Evolutionary conservation across 1,140 invertebrate species (phyloP).

Genomic region (Aphelenchoides fujianensis): DNA sequence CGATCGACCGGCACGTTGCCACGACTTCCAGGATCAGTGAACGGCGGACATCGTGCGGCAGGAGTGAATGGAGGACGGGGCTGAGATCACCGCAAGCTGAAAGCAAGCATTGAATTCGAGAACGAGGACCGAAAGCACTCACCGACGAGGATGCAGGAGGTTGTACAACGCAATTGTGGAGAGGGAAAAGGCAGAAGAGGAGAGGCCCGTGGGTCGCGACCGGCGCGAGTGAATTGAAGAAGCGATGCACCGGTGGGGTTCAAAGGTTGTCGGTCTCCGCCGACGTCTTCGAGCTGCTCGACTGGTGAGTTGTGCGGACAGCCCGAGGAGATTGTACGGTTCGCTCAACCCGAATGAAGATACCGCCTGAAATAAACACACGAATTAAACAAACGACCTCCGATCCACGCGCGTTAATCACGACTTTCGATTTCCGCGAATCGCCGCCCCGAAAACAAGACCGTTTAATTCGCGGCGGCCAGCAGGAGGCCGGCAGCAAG

Average conservation of each 20-base stretch:
- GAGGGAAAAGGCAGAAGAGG: background rate
- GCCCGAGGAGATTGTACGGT: background rate
- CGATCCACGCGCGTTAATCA: background rate
- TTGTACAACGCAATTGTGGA: too few species aligned
- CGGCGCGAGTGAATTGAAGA: background rate
- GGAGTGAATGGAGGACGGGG: background rate
- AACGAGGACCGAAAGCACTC: too few species aligned
- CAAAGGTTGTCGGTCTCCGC: background rate
- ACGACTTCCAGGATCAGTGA: background rate
- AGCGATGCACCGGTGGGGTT: background rate
- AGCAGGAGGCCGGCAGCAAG: too few species aligned
- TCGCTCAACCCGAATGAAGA: slow-evolving; percentile 2
- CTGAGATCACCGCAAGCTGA: background rate
- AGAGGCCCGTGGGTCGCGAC: background rate
- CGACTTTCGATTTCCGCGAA: too few species aligned
- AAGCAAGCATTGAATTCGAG: too few species aligned
- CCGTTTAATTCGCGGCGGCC: too few species aligned
- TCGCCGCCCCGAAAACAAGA: too few species aligned
- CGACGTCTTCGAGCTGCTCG: background rate
- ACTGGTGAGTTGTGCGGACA: background rate
- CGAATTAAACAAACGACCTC: too few species aligned
- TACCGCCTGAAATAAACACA: background rate
- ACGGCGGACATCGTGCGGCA: background rate
- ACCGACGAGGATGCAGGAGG: too few species aligned
- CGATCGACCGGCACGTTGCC: background rate